A percentile compares a stretch with the other conserved stretches of the same genome.
Conservation (phyloP, 1,140 invertebrate species). For the Vanessa atalanta region DNA sequence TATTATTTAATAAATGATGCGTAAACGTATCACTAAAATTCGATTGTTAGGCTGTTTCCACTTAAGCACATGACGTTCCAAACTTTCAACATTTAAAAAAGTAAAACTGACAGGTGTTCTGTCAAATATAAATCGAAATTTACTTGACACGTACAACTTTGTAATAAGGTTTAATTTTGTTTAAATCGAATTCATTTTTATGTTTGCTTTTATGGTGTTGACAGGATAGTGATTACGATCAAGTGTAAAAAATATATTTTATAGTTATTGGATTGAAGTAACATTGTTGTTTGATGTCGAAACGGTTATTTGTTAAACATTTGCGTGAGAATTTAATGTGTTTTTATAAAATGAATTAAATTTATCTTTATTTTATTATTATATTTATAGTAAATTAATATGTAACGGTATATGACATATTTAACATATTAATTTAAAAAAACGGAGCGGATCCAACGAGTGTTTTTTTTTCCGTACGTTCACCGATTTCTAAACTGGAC, state of each 20-base stretch:
- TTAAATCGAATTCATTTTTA: background rate
- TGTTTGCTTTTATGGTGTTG: conserved; percentile 21
- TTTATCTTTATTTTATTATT: no score
- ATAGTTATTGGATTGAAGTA: conserved; percentile 27
- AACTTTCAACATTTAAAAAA: conserved; percentile 14
- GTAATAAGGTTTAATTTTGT: background rate
- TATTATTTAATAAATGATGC: conserved; percentile 23
- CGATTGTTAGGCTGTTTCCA: conserved; percentile 20
- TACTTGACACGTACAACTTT: background rate
- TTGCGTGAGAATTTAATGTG: background rate
- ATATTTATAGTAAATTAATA: no score
- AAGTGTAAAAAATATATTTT: conserved; percentile 31
- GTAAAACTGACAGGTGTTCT: conserved; percentile 25
- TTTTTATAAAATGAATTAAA: background rate
- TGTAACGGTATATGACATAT: no score
- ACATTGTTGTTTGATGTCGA: conserved; percentile 14
- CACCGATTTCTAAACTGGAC: no score
- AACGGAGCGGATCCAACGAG: no score
- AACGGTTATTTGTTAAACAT: conserved; percentile 28
- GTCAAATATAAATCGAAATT: conserved; percentile 1
- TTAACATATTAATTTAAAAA: no score
- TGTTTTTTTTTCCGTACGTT: no score
- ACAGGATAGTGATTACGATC: conserved; percentile 37
- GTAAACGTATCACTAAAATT: conserved; percentile 12
- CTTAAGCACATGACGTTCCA: conserved; percentile 26